Percentiles rank a stretch among this genome's conserved stretches.
phyloP scores from a whole-genome alignment of 2,888 invertebrate species.

The Automeris io region DNA sequence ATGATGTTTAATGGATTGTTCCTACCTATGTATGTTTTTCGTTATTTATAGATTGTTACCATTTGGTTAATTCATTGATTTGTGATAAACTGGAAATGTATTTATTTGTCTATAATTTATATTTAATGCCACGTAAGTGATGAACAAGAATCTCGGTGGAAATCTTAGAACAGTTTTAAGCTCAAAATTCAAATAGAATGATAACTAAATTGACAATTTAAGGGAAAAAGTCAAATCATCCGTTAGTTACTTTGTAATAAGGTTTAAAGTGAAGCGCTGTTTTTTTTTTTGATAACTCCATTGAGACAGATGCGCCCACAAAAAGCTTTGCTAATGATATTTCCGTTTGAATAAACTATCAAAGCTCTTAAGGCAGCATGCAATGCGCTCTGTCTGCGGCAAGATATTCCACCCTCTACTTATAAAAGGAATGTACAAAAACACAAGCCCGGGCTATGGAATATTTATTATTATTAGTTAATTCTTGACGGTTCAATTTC shows the following conservation, averaged over 20 bases:
- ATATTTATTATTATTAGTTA: background rate
- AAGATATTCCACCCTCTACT: background rate
- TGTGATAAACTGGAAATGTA: background rate
- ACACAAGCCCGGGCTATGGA: background rate
- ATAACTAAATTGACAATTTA: no score
- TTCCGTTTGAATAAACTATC: no score
- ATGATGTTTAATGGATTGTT: constrained; percentile 25
- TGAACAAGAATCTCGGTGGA: no score
- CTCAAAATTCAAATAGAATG: no score
- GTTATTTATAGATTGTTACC: background rate
- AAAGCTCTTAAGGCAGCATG: no score
- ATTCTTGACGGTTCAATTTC: background rate
- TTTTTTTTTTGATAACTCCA: background rate
- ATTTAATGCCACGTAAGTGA: no score
- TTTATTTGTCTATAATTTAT: background rate
- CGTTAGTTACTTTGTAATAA: no score
- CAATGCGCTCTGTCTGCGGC: background rate
- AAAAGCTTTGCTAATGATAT: constrained; percentile 2
- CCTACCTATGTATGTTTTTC: background rate
- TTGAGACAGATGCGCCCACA: background rate
- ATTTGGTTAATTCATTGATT: background rate
- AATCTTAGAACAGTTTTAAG: no score
- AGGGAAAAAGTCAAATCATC: no score
- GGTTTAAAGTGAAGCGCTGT: no score
- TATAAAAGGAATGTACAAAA: background rate